A percentile compares a stretch with the other conserved stretches of the same genome.
Evolutionary conservation across 2,797 vertebrate species (phyloP).

Genomic region (Gallinago stenura): DNA sequence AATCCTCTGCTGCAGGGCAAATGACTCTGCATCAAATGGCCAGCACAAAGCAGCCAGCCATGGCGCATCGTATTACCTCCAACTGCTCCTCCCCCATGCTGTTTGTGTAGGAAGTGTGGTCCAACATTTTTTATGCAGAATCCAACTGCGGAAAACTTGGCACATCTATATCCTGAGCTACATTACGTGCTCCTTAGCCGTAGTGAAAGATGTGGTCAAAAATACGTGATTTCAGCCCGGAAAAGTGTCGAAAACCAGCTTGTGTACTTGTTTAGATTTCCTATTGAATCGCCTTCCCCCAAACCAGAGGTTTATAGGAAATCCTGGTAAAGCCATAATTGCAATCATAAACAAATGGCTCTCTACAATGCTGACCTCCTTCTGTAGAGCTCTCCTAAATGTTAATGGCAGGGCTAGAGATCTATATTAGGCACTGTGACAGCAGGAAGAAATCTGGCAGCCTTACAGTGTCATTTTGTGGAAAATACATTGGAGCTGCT

Average conservation of each 20-base stretch:
- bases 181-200: not conserved
- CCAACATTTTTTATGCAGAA: not conserved
- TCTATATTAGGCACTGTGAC: constrained; percentile 55
- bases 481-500: constrained; percentile 57
- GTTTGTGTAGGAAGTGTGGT: not conserved
- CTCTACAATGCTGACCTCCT: not conserved
- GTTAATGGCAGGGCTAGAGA: constrained; percentile 26
- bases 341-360: not conserved
- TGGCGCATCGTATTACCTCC: not conserved
- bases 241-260: not conserved
- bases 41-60: constrained; percentile 43
- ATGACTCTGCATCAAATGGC: constrained; percentile 47
- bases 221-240: not conserved
- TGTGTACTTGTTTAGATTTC: not conserved
- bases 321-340: not conserved
- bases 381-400: constrained; percentile 6
- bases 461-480: constrained; percentile 50
- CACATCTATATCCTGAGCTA: not conserved
- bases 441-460: constrained; percentile 50
- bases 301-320: not conserved
- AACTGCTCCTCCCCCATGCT: not conserved
- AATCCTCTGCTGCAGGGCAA: constrained; percentile 22
- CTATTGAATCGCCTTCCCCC: not conserved
- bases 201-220: not conserved
- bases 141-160: not conserved